These are phyloP conservation scores for Bufo gargarizans DNA, from an alignment of 2,113 vertebrate genomes.

Conservation along the genomic window DNA sequence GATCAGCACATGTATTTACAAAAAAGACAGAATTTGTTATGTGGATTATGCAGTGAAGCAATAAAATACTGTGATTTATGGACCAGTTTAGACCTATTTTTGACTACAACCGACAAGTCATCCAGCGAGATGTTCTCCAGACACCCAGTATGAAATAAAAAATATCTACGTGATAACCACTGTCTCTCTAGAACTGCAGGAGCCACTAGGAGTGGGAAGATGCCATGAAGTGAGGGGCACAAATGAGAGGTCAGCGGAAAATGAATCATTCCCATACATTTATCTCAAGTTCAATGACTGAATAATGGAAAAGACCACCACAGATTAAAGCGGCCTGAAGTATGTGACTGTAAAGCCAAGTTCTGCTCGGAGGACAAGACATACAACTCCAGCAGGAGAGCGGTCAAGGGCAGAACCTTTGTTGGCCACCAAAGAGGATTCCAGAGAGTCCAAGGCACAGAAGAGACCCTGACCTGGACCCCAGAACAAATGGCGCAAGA, in stretches of 20 bases:
- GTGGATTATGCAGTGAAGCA: not conserved
- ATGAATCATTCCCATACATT: not conserved
- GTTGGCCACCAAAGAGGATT: not conserved
- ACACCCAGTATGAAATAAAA: not conserved
- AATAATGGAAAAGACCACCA: not conserved
- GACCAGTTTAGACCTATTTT: not conserved
- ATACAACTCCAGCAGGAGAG: too few relatives aligned
- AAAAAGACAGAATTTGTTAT: not conserved
- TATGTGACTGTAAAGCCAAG: not conserved
- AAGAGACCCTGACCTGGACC: not conserved
- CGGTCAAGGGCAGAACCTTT: not conserved
- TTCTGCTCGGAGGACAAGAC: not conserved
- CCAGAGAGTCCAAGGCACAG: not conserved
- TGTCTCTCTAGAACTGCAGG: not conserved
- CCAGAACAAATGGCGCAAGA: not conserved
- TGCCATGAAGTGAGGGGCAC: not conserved
- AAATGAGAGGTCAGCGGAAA: not conserved
- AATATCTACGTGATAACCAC: not conserved
- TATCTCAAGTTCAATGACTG: not conserved
- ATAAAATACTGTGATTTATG: not conserved
- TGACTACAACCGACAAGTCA: not conserved
- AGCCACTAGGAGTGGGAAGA: not conserved
- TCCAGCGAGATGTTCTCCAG: not conserved
- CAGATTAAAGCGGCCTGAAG: not conserved
- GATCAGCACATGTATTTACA: not conserved